Evolutionary conservation across 2,113 vertebrate genomes (phyloP), one percentile per base, ranked within the genome.

Genomic region (Psophia crepitans): DNA sequence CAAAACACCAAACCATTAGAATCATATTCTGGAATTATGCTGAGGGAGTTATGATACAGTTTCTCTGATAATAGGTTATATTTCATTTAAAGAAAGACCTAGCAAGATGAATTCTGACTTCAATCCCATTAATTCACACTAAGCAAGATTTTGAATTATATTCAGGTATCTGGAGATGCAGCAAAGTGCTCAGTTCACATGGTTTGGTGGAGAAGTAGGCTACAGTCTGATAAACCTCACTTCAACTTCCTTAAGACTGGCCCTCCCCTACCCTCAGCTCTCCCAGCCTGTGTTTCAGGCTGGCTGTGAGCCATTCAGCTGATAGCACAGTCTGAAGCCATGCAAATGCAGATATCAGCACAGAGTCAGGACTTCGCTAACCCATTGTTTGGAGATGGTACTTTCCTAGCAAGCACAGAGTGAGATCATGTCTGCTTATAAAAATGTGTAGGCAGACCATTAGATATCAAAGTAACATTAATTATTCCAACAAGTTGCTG

Each of bases 341-440:
- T 64, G 48, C 33, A 88, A 94, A 83, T 8, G 37, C 51, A 78
- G 74, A 9, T 81, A 78, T 10, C 76, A 53, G 73, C 74, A 44
- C n/a, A 84, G 66, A 32, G 49, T 22, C 61, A 11, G 74, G 48
- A 74, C 60, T 94, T 48, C 53, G 77, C 81, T 71, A 84, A 24
- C 11, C 48, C 48, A 16, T 28, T 87, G 51, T 78, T 75, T 89
- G 77, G 73, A 94, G 73, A 74, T 49, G 30, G 39, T 26, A 70
- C 64, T 84, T 86, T 70, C 54, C 54, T 27, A 77, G 53, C 58
- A 84, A 87, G 43, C 48, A 69, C 22, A 18, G 95, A 74, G 43
- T 64, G 89, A 96, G 91, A 69, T 88, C 75, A 88, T 8, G 33
- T 94, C 96, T 95, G 82, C 46, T 78, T 37, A 78, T 70, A 28